A percentile compares a stretch with the other conserved stretches of the same genome.
Evolutionary conservation across 2,797 vertebrate genomes (phyloP).

Genomic region (Sebastes taczanowskii): DNA sequence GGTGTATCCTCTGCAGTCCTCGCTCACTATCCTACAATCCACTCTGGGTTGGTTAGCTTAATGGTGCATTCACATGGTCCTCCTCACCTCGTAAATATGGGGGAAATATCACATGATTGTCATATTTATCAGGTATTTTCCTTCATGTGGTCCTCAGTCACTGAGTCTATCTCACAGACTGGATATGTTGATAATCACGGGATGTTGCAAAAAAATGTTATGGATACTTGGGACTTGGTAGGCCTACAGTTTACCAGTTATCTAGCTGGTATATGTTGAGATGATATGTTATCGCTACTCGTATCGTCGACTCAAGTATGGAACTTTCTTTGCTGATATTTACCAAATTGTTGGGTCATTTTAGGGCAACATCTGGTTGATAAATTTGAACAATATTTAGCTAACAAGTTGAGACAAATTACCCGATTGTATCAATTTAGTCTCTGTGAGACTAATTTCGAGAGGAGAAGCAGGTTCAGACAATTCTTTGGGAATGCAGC

Average conservation of each 20-base stretch:
- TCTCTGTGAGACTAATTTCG: no score
- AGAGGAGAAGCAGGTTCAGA: no score
- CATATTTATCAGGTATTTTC: constrained; percentile 1
- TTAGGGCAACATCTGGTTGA: background rate
- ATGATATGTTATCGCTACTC: background rate
- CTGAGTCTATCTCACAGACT: background rate
- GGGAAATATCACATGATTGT: constrained; percentile 5
- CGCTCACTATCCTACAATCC: constrained; percentile 5
- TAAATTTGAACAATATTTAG: background rate
- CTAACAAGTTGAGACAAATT: background rate
- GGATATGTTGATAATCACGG: background rate
- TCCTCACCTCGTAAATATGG: constrained; percentile 4
- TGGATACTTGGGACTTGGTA: no score
- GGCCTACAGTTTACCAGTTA: background rate
- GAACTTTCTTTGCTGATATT: background rate
- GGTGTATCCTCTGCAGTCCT: constrained; percentile 17
- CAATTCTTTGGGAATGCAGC: no score
- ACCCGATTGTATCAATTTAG: no score
- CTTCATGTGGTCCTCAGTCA: background rate
- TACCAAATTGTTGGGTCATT: background rate
- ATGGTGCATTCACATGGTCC: constrained; percentile 16
- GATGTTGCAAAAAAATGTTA: background rate
- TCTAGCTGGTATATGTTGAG: background rate
- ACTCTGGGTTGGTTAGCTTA: background rate
- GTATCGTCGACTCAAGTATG: no score